Conservation (phyloP, 2,113 vertebrate species). For the Eudyptes chrysolophus region DNA sequence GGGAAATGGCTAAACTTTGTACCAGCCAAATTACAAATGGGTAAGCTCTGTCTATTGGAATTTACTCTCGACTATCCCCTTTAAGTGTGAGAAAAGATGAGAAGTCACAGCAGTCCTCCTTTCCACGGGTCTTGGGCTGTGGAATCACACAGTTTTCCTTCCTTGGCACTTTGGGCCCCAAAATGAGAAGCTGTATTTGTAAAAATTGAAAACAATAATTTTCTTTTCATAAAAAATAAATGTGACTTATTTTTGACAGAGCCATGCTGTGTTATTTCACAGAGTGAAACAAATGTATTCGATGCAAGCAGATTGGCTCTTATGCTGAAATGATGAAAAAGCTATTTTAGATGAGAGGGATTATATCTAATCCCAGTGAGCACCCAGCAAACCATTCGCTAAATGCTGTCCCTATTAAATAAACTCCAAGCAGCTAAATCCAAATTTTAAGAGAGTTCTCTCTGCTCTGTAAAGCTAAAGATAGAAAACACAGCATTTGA, state of each 20-base stretch:
- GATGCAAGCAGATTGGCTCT: slow-evolving; percentile 6
- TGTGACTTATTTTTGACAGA: not conserved
- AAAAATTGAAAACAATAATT: not conserved
- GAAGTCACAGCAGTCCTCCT: not conserved
- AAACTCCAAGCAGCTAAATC: slow-evolving; percentile 20
- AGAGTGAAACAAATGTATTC: slow-evolving; percentile 28
- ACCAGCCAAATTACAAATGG: not conserved
- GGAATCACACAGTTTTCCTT: not conserved
- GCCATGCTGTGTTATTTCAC: not conserved
- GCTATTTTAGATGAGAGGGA: slow-evolving; percentile 43
- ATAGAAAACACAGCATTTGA: not conserved
- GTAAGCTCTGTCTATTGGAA: not conserved
- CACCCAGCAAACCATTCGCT: not conserved
- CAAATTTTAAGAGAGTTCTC: not conserved
- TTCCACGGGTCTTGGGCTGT: not conserved
- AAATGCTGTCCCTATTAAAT: slow-evolving; percentile 19
- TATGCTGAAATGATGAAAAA: slow-evolving; percentile 33
- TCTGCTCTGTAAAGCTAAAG: not conserved
- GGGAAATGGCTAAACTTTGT: not conserved
- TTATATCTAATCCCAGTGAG: slow-evolving; percentile 58
- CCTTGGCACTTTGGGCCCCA: not conserved
- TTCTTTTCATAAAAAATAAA: not conserved
- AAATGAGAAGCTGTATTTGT: not conserved
- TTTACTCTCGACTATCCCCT: not conserved
- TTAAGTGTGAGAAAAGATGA: not conserved